These are phyloP conservation scores for Agriopis aurantiaria DNA, from an alignment of 2,888 invertebrate species.

Conservation along the genomic window DNA sequence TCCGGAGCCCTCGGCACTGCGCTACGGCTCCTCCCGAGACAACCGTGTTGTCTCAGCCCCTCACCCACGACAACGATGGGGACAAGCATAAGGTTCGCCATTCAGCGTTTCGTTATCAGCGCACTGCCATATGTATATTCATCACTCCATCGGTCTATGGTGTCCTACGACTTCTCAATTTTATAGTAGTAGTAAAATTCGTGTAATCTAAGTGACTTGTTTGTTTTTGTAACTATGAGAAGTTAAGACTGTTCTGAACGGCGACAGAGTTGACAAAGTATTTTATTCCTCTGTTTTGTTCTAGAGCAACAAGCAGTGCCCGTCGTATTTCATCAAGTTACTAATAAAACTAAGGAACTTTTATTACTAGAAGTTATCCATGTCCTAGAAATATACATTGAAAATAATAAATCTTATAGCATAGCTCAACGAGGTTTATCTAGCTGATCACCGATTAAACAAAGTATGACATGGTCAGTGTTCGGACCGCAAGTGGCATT, in stretches of 20 bases:
- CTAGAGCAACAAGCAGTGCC: slow-evolving; percentile 8
- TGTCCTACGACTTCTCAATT: too few species aligned
- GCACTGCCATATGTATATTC: too few species aligned
- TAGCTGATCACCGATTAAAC: not conserved
- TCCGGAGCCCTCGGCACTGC: too few species aligned
- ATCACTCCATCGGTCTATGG: too few species aligned
- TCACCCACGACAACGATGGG: too few species aligned
- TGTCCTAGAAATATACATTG: not conserved
- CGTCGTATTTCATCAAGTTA: slow-evolving; percentile 4
- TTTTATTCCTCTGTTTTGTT: slow-evolving; percentile 21
- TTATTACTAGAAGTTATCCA: not conserved
- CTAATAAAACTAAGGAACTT: slow-evolving; percentile 16
- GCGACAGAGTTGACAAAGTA: slow-evolving; percentile 9
- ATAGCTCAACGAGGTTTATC: not conserved
- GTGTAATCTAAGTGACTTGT: not conserved
- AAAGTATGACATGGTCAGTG: too few species aligned
- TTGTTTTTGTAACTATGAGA: not conserved
- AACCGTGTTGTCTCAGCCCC: too few species aligned
- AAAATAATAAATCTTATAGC: not conserved
- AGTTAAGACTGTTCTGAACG: not conserved
- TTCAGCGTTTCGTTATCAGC: too few species aligned
- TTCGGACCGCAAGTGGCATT: too few species aligned
- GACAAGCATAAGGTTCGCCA: too few species aligned
- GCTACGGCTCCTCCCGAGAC: too few species aligned
- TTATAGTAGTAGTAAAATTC: not conserved